Conservation (phyloP, 2,888 invertebrate species). For the Philhelius pedissequus region DNA sequence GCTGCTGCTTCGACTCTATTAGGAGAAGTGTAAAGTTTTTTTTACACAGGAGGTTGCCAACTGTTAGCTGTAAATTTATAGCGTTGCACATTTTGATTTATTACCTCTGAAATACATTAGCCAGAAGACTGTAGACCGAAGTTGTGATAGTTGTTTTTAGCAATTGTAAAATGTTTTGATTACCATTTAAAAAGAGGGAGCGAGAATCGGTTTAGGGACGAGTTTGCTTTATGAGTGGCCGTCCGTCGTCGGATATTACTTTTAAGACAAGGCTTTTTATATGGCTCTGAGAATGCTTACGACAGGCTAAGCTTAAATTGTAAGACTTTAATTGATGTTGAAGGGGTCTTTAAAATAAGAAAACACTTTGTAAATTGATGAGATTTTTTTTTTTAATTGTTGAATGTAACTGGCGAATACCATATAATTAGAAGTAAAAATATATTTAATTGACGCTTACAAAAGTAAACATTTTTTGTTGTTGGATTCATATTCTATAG, state of each 20-base stretch:
- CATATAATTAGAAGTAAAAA: background rate
- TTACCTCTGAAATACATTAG: slow-evolving; percentile 49
- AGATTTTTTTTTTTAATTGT: background rate
- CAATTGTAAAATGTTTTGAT: slow-evolving; percentile 53
- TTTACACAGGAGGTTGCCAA: background rate
- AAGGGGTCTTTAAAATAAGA: background rate
- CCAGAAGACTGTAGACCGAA: background rate
- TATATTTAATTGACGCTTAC: background rate
- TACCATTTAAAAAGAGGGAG: slow-evolving; percentile 43
- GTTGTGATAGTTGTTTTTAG: slow-evolving; percentile 48
- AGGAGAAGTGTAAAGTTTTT: background rate
- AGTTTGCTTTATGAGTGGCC: background rate
- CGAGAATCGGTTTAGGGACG: background rate
- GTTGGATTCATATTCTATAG: too few species aligned
- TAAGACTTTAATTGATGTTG: slow-evolving; percentile 2
- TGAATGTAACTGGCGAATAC: background rate
- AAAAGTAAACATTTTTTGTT: too few species aligned
- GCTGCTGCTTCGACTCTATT: background rate
- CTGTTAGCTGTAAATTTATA: background rate
- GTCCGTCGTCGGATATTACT: background rate
- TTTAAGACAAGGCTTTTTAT: slow-evolving; percentile 1
- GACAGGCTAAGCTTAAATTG: background rate
- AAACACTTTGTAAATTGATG: background rate
- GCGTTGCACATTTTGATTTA: slow-evolving; percentile 59
- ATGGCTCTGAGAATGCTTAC: background rate